Evolutionary conservation across 2,888 invertebrate species (phyloP).

Genomic region (Odontomyia ornata): DNA sequence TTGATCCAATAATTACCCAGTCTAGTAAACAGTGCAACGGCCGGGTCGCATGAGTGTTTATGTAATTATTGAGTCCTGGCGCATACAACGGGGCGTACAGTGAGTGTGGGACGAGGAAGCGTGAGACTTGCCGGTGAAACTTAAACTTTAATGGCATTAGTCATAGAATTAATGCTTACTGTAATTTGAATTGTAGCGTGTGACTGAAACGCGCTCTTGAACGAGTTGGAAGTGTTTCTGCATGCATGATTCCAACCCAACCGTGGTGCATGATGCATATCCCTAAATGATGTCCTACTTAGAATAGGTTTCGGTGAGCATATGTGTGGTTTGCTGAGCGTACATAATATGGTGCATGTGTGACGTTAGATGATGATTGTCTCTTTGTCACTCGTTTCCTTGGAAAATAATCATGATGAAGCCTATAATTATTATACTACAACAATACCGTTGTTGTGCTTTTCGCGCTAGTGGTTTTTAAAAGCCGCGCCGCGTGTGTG

Average conservation of each 20-base stretch:
- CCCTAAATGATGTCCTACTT: neutral
- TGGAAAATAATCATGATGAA: neutral
- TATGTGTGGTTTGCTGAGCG: neutral
- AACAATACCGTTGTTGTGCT: slow-evolving; percentile 1
- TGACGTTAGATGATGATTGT: neutral
- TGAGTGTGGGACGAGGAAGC: neutral
- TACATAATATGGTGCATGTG: neutral
- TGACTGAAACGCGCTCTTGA: neutral
- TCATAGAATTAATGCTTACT: neutral
- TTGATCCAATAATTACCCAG: too few species aligned
- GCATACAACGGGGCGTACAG: neutral
- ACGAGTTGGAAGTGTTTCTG: neutral
- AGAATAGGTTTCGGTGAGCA: neutral
- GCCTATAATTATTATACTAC: neutral
- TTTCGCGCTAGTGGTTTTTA: neutral
- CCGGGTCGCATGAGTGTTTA: neutral
- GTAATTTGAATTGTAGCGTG: slow-evolving; percentile 1
- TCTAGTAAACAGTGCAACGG: neutral
- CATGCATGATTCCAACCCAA: too few species aligned
- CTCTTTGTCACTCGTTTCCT: neutral
- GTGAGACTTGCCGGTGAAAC: neutral
- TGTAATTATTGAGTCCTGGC: neutral
- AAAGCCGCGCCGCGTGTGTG: neutral
- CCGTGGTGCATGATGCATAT: too few species aligned
- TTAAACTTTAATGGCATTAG: neutral